Evolutionary conservation across 2,797 vertebrate genomes (phyloP), one percentile per base, ranked within the genome.

Genomic region (Percopsis omiscomaycus): DNA sequence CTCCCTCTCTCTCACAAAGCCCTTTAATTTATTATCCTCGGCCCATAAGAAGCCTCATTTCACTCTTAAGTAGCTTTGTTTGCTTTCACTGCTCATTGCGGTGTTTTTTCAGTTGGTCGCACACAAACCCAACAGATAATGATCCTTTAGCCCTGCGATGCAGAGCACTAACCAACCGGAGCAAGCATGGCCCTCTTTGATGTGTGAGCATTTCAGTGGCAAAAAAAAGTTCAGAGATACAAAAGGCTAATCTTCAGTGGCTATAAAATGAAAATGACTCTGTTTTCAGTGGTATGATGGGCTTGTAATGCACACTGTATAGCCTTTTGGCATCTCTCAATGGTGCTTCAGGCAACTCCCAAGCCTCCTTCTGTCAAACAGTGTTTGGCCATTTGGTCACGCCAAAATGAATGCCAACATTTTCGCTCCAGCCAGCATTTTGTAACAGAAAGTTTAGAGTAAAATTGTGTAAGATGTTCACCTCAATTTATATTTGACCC

Each of bases 331-430:
- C 66, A 79, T 73, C 58, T 61, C 77, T 80, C 69, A 61, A 56
- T 75, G 63, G 61, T 22, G 77, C 83, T 77, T 66, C 64, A 66
- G 75, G 79, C 59, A 78, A 78, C 59, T 74, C 66, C 74, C 71
- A 71, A 74, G 68, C 80, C 81, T 81, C 81, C 79, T 76, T 86
- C 69, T 84, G 73, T 86, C 78, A 85, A 71, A 79, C 59, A 61
- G 13, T 6, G n/a, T 78, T 79, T 77, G 70, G 69, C 69, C 73
- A 73, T 82, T 80, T 86, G 74, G 80, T 81, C 66, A 77, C 56
- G 75, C 64, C 72, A 59, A 74, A 71, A 74, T 77, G 69, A 80
- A 63, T 74, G 58, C 70, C 59, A 64, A 9, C 1, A 13, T 6
- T 65, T 68, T 62, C 48, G 66, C 53, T 22, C 4, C 9, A 72